phyloP scores from a whole-genome alignment of 2,113 vertebrate species.

The Enhydra lutris region DNA sequence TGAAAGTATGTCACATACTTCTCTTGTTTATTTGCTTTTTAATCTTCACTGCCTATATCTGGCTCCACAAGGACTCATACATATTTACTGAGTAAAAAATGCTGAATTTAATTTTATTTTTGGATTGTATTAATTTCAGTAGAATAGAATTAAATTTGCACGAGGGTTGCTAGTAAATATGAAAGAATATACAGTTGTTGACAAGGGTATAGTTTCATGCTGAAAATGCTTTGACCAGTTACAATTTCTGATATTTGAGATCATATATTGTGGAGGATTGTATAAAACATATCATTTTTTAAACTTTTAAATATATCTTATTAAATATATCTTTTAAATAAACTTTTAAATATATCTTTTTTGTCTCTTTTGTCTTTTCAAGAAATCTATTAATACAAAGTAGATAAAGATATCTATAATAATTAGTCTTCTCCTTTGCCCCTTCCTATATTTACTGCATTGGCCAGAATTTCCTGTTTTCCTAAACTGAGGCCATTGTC shows the following conservation, averaged over 20 bases:
- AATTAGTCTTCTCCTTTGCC: not conserved
- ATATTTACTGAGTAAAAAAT: not conserved
- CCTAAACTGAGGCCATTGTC: not conserved
- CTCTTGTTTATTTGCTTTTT: not conserved
- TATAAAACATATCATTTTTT: not conserved
- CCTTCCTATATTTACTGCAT: not conserved
- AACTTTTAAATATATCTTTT: not conserved
- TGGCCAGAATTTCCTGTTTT: not conserved
- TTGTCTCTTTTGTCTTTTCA: not conserved
- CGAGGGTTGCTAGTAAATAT: not conserved
- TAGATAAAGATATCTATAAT: not conserved
- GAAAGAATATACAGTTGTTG: not conserved
- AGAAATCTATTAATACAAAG: not conserved
- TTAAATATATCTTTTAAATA: too few species aligned
- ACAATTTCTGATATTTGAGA: not conserved
- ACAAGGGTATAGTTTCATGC: not conserved
- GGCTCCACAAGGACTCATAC: not conserved
- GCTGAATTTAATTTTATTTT: not conserved
- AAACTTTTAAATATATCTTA: not conserved
- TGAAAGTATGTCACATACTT: not conserved
- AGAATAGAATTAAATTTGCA: not conserved
- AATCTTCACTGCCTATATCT: not conserved
- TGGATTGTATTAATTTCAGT: not conserved
- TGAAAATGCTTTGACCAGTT: not conserved
- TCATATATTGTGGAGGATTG: not conserved